Percentiles rank a stretch among this genome's conserved stretches.
phyloP scores from a whole-genome alignment of 2,113 vertebrate species.

The Oreocharis arfaki region DNA sequence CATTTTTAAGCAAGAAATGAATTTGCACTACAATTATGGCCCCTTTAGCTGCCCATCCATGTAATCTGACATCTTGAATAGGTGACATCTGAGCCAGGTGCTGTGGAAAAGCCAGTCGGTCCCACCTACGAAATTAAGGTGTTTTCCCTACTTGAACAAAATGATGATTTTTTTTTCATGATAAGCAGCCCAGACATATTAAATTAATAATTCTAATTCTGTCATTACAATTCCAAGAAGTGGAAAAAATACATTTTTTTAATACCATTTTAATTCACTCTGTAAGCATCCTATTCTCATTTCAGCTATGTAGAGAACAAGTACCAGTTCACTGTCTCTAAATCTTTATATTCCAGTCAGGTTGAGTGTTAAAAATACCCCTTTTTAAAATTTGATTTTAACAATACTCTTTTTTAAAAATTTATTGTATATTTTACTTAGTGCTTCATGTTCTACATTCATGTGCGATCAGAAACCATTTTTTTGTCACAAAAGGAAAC shows the following conservation, averaged over 20 bases:
- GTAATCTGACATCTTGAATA: neutral
- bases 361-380: neutral
- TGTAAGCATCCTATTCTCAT: neutral
- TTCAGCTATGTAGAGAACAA: neutral
- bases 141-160: neutral
- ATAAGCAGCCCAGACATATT: neutral
- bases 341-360: neutral
- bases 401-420: neutral
- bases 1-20: neutral
- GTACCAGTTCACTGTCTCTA: neutral
- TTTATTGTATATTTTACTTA: neutral
- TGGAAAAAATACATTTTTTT: neutral
- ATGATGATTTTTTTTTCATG: neutral
- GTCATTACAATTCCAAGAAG: neutral
- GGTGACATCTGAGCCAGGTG: neutral
- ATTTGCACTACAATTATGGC: neutral
- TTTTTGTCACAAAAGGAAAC: neutral
- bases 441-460: neutral
- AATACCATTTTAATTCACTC: neutral
- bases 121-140: neutral
- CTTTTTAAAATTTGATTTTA: neutral
- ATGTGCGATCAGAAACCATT: neutral
- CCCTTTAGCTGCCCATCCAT: neutral
- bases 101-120: neutral
- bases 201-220: neutral